Percentiles rank a stretch among this genome's conserved stretches.
phyloP scores from a whole-genome alignment of 2,797 vertebrate genomes.

The Melanotaenia nigrans region DNA sequence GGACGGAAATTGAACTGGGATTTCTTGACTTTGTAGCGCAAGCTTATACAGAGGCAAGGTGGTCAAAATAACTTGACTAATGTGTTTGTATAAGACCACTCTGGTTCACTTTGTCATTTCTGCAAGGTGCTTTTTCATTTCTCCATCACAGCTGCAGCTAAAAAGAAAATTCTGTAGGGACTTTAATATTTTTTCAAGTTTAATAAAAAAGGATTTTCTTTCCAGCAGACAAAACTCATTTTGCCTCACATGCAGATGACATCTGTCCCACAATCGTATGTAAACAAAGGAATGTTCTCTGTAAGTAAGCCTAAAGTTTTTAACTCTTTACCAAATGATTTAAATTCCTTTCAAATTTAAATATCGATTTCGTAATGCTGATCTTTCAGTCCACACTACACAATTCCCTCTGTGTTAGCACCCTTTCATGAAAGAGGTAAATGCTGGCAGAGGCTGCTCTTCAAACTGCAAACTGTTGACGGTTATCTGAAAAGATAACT shows the following conservation, averaged over 20 bases:
- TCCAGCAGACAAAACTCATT: slow-evolving; percentile 5
- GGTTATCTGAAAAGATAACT: slow-evolving; percentile 66
- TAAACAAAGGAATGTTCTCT: slow-evolving; percentile 21
- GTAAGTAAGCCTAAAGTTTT: slow-evolving; percentile 27
- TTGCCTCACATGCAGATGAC: slow-evolving; percentile 21
- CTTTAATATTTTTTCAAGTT: slow-evolving; percentile 18
- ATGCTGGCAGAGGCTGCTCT: slow-evolving; percentile 53
- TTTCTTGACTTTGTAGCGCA: slow-evolving; percentile 56
- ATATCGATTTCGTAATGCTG: slow-evolving; percentile 35
- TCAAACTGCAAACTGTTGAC: slow-evolving; percentile 47
- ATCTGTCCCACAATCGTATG: slow-evolving; percentile 16
- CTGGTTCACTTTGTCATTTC: slow-evolving; percentile 62
- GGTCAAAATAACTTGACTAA: slow-evolving; percentile 74
- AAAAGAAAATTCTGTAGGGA: slow-evolving; percentile 10
- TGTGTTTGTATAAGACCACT: slow-evolving; percentile 69
- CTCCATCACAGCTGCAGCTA: slow-evolving; percentile 37
- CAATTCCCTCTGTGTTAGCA: slow-evolving; percentile 54
- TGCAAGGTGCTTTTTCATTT: slow-evolving; percentile 48
- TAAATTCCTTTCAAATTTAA: slow-evolving; percentile 33
- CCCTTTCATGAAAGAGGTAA: slow-evolving; percentile 46
- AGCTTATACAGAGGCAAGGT: slow-evolving; percentile 37
- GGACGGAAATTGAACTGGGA: slow-evolving; percentile 70
- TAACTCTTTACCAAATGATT: slow-evolving; percentile 47
- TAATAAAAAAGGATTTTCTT: slow-evolving; percentile 32
- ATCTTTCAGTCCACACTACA: slow-evolving; percentile 34